phyloP scores from a whole-genome alignment of 23 tunicate genomes.

The Oikopleura dioica region DNA sequence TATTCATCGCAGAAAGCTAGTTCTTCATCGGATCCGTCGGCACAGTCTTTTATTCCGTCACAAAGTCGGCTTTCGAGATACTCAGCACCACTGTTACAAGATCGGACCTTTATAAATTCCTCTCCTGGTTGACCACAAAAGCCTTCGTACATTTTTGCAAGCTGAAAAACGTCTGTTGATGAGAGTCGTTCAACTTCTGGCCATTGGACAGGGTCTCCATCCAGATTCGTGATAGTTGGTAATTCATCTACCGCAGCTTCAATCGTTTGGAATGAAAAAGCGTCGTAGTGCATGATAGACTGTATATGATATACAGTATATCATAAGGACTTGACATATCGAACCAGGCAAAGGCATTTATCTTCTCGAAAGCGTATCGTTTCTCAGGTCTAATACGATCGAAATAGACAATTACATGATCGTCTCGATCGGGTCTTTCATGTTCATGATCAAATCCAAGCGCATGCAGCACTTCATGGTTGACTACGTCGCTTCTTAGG shows the following conservation, averaged over 20 bases:
- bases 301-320: too few relatives aligned
- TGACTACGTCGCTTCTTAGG: neutral
- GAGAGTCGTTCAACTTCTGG: neutral
- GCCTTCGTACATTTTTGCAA: neutral
- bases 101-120: neutral
- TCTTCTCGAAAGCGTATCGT: neutral
- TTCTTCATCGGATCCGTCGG: neutral
- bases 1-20: neutral
- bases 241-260: neutral
- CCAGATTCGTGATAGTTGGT: neutral
- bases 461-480: neutral
- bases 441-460: neutral
- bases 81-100: neutral
- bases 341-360: neutral
- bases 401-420: neutral
- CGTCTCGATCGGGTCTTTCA: neutral
- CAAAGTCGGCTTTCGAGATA: neutral
- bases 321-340: neutral
- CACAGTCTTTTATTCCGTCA: neutral
- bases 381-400: neutral
- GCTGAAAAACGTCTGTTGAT: neutral
- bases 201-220: neutral
- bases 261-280: neutral
- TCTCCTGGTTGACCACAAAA: neutral
- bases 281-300: neutral